These are phyloP conservation scores for Grapholita molesta DNA, from an alignment of 1,140 invertebrate genomes.

Conservation along the genomic window DNA sequence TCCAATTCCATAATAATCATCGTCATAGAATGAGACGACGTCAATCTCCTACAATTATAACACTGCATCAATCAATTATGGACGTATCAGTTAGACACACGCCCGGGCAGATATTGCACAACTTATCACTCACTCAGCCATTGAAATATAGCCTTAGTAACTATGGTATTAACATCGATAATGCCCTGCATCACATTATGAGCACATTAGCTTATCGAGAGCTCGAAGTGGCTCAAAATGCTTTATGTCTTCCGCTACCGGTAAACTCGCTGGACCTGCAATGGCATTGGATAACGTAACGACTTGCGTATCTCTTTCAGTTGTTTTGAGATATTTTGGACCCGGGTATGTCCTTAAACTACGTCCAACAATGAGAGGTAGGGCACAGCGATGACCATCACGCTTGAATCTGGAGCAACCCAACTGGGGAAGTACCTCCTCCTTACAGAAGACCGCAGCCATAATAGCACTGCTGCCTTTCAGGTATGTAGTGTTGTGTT, in stretches of 20 bases:
- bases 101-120: not conserved
- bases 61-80: not conserved
- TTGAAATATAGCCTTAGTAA: not conserved
- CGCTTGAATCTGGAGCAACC: too few relatives aligned
- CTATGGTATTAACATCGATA: not conserved
- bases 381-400: too few relatives aligned
- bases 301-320: not conserved
- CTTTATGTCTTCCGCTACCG: slow-evolving; percentile 8
- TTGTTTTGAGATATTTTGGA: not conserved
- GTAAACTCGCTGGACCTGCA: not conserved
- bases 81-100: not conserved
- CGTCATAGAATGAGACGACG: too few relatives aligned
- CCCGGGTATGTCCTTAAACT: too few relatives aligned
- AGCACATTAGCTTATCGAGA: slow-evolving; percentile 7
- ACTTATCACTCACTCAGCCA: not conserved
- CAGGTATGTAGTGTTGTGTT: too few relatives aligned
- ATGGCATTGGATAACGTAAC: not conserved
- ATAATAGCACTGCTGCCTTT: too few relatives aligned
- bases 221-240: not conserved
- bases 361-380: too few relatives aligned
- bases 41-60: too few relatives aligned
- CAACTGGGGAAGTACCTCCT: too few relatives aligned
- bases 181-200: not conserved
- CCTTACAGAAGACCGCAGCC: too few relatives aligned
- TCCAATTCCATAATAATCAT: too few relatives aligned